Evolutionary conservation across 2,113 vertebrate species (phyloP).

Genomic region (Syngnathoides biaculeatus): DNA sequence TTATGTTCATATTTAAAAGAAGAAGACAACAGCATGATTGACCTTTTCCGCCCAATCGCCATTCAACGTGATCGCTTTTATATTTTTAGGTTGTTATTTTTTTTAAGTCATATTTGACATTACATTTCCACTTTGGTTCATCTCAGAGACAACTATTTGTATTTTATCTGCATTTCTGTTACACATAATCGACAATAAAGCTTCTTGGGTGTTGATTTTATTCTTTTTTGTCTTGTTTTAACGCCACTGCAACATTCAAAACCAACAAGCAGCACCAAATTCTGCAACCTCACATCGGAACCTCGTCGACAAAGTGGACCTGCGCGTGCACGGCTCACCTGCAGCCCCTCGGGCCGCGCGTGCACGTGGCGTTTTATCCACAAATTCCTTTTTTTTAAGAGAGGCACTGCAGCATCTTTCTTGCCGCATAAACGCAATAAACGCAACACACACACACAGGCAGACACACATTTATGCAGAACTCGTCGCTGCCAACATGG

Average conservation of each 20-base stretch:
- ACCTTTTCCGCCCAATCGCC: too few species aligned
- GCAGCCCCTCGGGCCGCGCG: neutral
- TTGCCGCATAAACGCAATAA: neutral
- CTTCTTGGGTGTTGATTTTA: neutral
- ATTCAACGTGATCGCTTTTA: neutral
- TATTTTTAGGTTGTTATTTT: neutral
- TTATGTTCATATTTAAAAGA: too few species aligned
- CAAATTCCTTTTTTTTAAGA: neutral
- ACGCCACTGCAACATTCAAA: neutral
- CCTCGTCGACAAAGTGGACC: neutral
- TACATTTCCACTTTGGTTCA: neutral
- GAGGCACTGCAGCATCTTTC: neutral
- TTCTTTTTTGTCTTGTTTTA: neutral
- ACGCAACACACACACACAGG: neutral
- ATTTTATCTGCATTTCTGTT: neutral
- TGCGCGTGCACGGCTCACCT: neutral
- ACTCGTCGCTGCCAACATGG: slow-evolving; percentile 21
- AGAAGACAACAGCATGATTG: too few species aligned
- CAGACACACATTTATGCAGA: neutral
- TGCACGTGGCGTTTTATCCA: neutral
- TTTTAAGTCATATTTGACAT: neutral
- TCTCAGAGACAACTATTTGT: neutral
- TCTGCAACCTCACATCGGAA: neutral
- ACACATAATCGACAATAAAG: neutral
- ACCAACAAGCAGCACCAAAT: neutral